Evolutionary conservation across 2,888 invertebrate genomes (phyloP), one percentile per base, ranked within the genome.

Genomic region (Agrotis exclamationis): DNA sequence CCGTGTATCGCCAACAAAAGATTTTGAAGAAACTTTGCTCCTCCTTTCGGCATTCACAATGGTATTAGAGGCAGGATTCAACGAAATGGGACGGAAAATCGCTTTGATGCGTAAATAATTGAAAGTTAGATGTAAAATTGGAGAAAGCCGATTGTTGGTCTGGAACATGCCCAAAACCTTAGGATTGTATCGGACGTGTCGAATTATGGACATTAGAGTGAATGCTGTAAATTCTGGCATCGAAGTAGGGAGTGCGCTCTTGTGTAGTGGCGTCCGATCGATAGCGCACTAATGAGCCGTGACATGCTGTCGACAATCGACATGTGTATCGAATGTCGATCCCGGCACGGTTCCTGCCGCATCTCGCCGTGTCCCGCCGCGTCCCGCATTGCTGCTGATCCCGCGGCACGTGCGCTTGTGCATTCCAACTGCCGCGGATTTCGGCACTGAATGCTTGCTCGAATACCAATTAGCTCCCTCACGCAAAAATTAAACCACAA

Each of bases 201-300:
- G 75, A 83, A 70, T 65, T 70, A 66, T 64, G 63, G 33, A 66
- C 47, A 66, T 22, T 44, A 20, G 58, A 69, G 48, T 64, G 66
- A 57, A 62, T 54, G 63, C 51, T 80, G 58, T 74, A 78, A 82
- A 83, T 75, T 77, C 64, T 51, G 67, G 50, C 50, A 60, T 44
- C 47, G 50, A 59, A 80, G 62, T 50, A 47, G 59, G 51, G 57
- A 75, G 70, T 69, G 65, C 58, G 74, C 75, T 79, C 73, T 63
- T 77, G 77, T 66, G 68, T 72, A 66, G 13, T 64, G 62, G 44
- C 71, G 78, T 67, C 63, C 87, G 92, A 93, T 93, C 93, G 91
- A 94, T 94, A 92, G 87, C 84, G 83, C 89, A 88, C 91, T 94
- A 94, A 94, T 94, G 94, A 94, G 91, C 86, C 89, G 83, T 91